Evolutionary conservation across 2,888 invertebrate genomes (phyloP), one percentile per base, ranked within the genome.

Genomic region (Sussaba pulchella): DNA sequence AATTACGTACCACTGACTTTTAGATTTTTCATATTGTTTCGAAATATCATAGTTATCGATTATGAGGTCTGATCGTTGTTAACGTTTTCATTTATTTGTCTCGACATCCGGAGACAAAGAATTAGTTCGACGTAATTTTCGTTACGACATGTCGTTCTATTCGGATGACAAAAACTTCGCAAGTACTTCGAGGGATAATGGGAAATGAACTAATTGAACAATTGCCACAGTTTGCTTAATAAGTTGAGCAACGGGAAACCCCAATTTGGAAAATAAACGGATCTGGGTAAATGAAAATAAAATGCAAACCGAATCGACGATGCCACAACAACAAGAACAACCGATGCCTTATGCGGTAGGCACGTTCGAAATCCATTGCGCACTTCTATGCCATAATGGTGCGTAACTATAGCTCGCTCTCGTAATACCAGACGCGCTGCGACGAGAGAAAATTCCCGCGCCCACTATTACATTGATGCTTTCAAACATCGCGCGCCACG

Each of bases 401-500:
- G 17, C 17, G 54, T 41, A 54, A 54, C 67, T 41, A 19, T 17
- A 52, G 24, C 24, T 39, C 12, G 39, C 19, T 6, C 39, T 24
- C 54, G 54, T 54, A 54, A 54, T 41, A 17, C 67, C 39, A 41
- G 21, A 39, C 41, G 47, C 41, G 31, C 63, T 72, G 14, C 26
- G 41, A 61, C 45, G 21, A 41, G 21, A 21, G 39, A 17, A 39
- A 63, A 75, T 52, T 57, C 67, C 39, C 50, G 41, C 31, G 54
- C 36, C 45, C 19, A 45, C 43, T 54, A 31, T 47, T 39, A 21
- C 45, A 9, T 8, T n/a, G 4, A 43, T 57, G 39, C 71, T 79
- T 59, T 80, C 63, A 69, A 47, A 21, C 31, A 54, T 66, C 12
- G 47, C 57, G 31, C 31, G n/a, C 19, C 39, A 21, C 54, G 63